Percentiles rank a stretch among this genome's conserved stretches.
Conservation (phyloP, 2,888 invertebrate genomes). For the Scrobipalpa costella region DNA sequence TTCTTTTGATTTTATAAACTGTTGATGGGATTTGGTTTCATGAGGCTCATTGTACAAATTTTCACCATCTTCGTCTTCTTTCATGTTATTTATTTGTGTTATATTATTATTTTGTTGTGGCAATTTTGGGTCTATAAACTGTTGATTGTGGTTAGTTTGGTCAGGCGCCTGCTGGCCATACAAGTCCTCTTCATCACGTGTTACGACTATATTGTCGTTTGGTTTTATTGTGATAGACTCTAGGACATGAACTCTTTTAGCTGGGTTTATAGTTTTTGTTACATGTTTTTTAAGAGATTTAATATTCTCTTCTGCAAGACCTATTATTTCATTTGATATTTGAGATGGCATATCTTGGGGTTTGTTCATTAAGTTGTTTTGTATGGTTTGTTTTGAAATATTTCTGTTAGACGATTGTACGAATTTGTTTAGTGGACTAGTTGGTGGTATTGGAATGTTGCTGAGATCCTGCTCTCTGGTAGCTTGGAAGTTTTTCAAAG, state of each 20-base stretch:
- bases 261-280: slow-evolving; percentile 48
- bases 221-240: slow-evolving; percentile 60
- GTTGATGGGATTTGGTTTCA: not conserved
- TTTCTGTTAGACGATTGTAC: not conserved
- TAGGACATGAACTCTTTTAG: slow-evolving; percentile 62
- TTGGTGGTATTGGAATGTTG: slow-evolving; percentile 40
- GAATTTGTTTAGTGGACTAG: not conserved
- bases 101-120: slow-evolving; percentile 3
- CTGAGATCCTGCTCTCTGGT: slow-evolving; percentile 40
- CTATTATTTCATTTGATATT: slow-evolving; percentile 51
- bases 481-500: slow-evolving; percentile 57
- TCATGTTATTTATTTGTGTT: not conserved
- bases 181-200: not conserved
- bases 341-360: slow-evolving; percentile 47
- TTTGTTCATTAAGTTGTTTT: slow-evolving; percentile 29
- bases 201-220: slow-evolving; percentile 26
- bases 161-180: not conserved
- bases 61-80: not conserved
- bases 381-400: slow-evolving; percentile 26
- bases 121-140: not conserved
- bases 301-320: slow-evolving; percentile 38
- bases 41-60: slow-evolving; percentile 1
- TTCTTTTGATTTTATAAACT: not conserved
- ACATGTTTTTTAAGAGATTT: slow-evolving; percentile 34
- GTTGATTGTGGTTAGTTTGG: not conserved